Conservation (phyloP, 2,113 vertebrate genomes). For the Spea bombifrons region DNA sequence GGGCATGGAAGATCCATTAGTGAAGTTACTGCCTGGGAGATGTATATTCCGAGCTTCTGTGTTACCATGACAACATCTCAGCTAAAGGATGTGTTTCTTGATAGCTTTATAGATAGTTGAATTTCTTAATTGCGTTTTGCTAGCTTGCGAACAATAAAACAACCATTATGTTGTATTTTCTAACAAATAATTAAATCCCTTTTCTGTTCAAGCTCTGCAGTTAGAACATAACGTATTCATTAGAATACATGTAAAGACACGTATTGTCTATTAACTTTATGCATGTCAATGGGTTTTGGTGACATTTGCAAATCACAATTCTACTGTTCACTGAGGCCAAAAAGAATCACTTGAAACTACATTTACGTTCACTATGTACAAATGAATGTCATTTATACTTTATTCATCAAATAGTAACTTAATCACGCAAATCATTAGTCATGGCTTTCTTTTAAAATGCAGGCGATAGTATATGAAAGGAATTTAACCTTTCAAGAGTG, state of each 20-base stretch:
- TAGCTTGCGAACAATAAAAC: slow-evolving; percentile 6
- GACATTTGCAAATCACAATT: slow-evolving; percentile 30
- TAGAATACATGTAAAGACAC: background rate
- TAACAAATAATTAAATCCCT: background rate
- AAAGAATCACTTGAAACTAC: slow-evolving; percentile 5
- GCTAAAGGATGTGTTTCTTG: slow-evolving; percentile 19
- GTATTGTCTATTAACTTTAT: slow-evolving; percentile 2
- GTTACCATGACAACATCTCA: slow-evolving; percentile 32
- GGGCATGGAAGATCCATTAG: slow-evolving; percentile 21
- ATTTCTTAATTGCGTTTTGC: slow-evolving; percentile 34
- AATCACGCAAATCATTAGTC: slow-evolving; percentile 12
- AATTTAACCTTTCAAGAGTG: slow-evolving; percentile 38
- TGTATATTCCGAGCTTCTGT: background rate
- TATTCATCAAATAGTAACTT: slow-evolving; percentile 29
- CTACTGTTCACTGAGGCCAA: slow-evolving; percentile 13
- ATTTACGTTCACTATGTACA: background rate
- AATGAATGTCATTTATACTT: slow-evolving; percentile 24
- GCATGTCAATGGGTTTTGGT: background rate
- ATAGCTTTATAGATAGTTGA: slow-evolving; percentile 26
- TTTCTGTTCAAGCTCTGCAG: background rate
- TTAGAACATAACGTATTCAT: background rate
- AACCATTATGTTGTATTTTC: slow-evolving; percentile 11
- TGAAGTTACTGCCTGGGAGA: slow-evolving; percentile 13
- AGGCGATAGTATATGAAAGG: slow-evolving; percentile 19
- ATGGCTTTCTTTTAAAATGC: background rate